Base-by-base conservation (phyloP, 2,113 vertebrate species). In the Vicugna pacos region DNA sequence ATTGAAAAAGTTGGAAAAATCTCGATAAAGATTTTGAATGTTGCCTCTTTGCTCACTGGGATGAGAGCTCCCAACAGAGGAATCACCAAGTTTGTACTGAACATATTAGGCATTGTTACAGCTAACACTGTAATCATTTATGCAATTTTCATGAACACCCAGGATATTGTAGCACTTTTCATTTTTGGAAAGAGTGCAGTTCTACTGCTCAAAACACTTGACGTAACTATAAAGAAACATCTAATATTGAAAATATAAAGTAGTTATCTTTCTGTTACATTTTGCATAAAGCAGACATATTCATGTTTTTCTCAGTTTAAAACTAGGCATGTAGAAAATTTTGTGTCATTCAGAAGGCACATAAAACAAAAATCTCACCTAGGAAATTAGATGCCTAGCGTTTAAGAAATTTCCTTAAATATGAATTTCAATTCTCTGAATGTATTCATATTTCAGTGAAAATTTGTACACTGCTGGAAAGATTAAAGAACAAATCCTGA, bases 1-100 rank as follows among this genome's bases (percentile, higher is more conserved):
- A 89, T 84, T 85, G 73, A 86, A 93, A 88, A 92, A 94, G 88
- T 96, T 97, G 42, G 90, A 67, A 89, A 97, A 97, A 56, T 70
- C 38, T 97, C 77, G 65, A 38, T 8, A 50, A 58, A 83, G 30
- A 15, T 91, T 96, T 95, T 86, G 52, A 85, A 88, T 73, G 89
- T 89, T 89, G 32, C 10, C 4, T 69, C 28, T 92, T 94, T 92
- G 38, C 64, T 93, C 20, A 26, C 13, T 65, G 26, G 15, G 32
- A 30, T 79, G 35, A 96, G 56, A 38, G 3, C 28, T 91, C n/a
- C 72, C 67, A 94, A 30, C 52, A 81, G 85, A 80, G 46, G 26
- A 70, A 92, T 89, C 20, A 76, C 16, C 16, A 73, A 82, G 38
- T 93, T 81, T 93, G 26, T 88, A 56, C 10, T 85, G 60, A 94